Conservation (phyloP, 2,888 invertebrate species). For the Lithophane semibrunnea region DNA sequence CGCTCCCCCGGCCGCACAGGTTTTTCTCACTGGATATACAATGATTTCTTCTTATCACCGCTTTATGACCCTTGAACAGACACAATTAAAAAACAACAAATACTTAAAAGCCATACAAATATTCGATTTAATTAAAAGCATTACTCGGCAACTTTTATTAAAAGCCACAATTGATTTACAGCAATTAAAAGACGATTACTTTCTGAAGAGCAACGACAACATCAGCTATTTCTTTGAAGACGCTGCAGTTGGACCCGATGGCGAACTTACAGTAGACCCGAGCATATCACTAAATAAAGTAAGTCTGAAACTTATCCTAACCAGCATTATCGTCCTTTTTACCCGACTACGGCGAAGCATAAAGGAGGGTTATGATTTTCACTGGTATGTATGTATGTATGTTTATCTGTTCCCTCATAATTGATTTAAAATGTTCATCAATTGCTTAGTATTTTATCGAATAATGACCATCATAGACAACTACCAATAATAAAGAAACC, state of each 20-base stretch:
- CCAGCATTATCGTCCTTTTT: too few species aligned
- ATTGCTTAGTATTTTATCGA: too few species aligned
- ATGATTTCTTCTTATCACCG: background rate
- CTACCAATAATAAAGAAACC: too few species aligned
- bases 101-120: background rate
- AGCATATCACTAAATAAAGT: constrained; percentile 94
- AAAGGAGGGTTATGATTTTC: too few species aligned
- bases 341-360: too few species aligned
- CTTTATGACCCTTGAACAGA: background rate
- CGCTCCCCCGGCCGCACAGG: too few species aligned
- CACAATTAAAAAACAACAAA: background rate
- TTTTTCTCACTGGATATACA: background rate
- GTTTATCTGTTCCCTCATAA: too few species aligned
- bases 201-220: constrained; percentile 97
- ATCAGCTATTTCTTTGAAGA: constrained; percentile 97
- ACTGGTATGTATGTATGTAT: too few species aligned
- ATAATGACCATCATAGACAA: too few species aligned
- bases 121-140: background rate
- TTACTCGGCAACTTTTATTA: background rate
- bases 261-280: constrained; percentile 93
- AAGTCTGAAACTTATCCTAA: background rate
- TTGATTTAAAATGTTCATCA: too few species aligned
- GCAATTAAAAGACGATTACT: constrained; percentile 93
- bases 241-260: constrained; percentile 94
- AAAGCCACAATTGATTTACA: constrained; percentile 74